phyloP scores from a whole-genome alignment of 2,113 vertebrate species.

The Pyxicephalus adspersus region DNA sequence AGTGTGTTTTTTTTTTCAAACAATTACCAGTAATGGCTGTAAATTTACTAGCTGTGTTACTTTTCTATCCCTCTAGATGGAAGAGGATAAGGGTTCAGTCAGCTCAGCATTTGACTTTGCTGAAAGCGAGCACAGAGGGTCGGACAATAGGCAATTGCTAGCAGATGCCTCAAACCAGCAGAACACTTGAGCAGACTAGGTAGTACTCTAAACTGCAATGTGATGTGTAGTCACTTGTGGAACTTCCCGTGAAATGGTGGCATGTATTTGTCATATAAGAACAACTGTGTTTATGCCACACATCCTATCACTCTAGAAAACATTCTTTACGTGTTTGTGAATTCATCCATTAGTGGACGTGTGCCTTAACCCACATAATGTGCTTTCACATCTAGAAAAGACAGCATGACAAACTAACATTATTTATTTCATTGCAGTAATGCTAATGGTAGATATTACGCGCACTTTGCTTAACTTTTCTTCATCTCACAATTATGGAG shows the following conservation, averaged over 20 bases:
- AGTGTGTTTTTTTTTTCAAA: background rate
- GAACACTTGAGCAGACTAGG: constrained; percentile 86
- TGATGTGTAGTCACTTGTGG: constrained; percentile 60
- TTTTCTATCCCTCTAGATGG: constrained; percentile 97
- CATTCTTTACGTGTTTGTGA: constrained; percentile 43
- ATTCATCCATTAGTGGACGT: constrained; percentile 40
- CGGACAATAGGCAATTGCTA: constrained; percentile 96
- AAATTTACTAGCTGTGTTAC: constrained; percentile 73
- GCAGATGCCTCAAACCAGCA: constrained; percentile 82
- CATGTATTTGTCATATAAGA: constrained; percentile 36
- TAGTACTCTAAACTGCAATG: constrained; percentile 78
- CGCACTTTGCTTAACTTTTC: too few relatives aligned
- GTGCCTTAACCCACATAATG: constrained; percentile 29
- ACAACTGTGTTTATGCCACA: constrained; percentile 30
- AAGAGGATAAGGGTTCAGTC: constrained; percentile 96
- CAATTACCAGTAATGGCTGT: background rate
- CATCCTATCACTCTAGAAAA: constrained; percentile 28
- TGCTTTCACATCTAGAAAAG: constrained; percentile 7
- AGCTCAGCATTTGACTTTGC: constrained; percentile 97
- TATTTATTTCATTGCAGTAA: too few relatives aligned
- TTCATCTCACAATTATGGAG: too few relatives aligned
- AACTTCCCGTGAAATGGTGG: constrained; percentile 57
- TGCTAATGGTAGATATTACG: too few relatives aligned
- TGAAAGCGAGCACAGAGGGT: constrained; percentile 95
- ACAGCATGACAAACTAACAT: constrained; percentile 6